Evolutionary conservation across 1,140 invertebrate genomes (phyloP), one percentile per base, ranked within the genome.

Genomic region (Whitmania pigra): DNA sequence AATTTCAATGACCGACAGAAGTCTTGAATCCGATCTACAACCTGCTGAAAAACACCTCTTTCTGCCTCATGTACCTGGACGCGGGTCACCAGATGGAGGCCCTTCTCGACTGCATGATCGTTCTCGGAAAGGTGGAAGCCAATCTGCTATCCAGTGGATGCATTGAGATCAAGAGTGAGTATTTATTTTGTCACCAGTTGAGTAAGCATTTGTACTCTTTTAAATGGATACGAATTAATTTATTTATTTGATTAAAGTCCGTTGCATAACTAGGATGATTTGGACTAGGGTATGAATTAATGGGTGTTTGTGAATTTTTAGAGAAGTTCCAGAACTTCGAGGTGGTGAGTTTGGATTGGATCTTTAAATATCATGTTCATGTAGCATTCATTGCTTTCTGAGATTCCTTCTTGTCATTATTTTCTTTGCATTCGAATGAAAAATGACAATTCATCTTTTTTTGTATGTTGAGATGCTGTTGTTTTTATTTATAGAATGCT

Each of bases 61-160:
- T 70, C 69, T 70, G 69, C 69, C 69, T 70, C 5, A 70, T 70
- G 69, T 70, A 53, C 49, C 69, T 70, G 6, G 69, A 70, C 22
- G 69, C 69, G 15, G 69, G 69, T 1, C 69, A 70, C 69, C 69
- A 70, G 69, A 70, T 70, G 69, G 69, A 70, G 43, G 69, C 69
- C 29, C 69, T 70, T 29, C 22, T 70, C 11, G 69, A 70, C 22
- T 36, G 31, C 29, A 70, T 70, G 69, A 25, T 70, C 22, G 69
- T 70, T 13, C 29, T 70, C 11, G 20, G 29, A 20, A 36, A 70
- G 17, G 69, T 70, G 20, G 69, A 70, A 20, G n/a, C 27, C 49
- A 25, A 49, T 17, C 43, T 70, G 43, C 69, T 70, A 3, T 20
- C 31, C n/a, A 70, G 29, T 53, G 69, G 69, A 15, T 70, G 69